Evolutionary conservation across 2,888 invertebrate species (phyloP).

Genomic region (Pinctada fucata): DNA sequence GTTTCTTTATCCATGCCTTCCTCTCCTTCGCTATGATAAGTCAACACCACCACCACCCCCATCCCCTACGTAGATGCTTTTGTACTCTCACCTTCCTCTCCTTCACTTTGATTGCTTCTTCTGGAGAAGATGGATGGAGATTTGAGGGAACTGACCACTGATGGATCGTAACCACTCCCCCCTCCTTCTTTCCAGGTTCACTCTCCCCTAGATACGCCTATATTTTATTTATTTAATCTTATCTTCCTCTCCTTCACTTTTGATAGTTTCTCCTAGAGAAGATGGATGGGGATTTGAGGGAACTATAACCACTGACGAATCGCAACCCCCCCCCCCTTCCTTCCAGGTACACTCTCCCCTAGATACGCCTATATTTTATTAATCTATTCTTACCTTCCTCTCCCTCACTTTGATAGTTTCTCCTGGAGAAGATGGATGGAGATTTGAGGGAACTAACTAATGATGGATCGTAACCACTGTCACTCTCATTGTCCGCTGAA

Average conservation of each 20-base stretch:
- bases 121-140: constrained; percentile 41
- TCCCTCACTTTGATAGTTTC: not conserved
- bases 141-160: constrained; percentile 53
- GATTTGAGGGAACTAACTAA: constrained; percentile 53
- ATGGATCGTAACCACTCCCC: constrained; percentile 63
- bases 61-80: not conserved
- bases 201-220: constrained; percentile 24
- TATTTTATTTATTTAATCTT: not conserved
- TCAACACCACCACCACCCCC: not conserved
- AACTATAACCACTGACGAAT: constrained; percentile 50
- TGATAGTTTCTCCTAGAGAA: constrained; percentile 1
- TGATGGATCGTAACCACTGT: constrained; percentile 66
- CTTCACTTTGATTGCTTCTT: constrained; percentile 39
- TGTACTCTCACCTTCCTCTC: not conserved
- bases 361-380: constrained; percentile 24
- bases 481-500: constrained; percentile 69
- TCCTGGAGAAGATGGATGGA: constrained; percentile 36
- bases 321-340: constrained; percentile 50
- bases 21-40: constrained; percentile 4
- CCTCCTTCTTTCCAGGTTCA: not conserved
- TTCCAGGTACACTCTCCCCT: not conserved
- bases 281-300: constrained; percentile 49
- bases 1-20: not conserved
- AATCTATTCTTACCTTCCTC: not conserved
- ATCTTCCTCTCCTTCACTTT: constrained; percentile 8